A percentile compares a stretch with the other conserved stretches of the same genome.
phyloP scores from a whole-genome alignment of 2,888 invertebrate species.

The Tanypteryx hageni region DNA sequence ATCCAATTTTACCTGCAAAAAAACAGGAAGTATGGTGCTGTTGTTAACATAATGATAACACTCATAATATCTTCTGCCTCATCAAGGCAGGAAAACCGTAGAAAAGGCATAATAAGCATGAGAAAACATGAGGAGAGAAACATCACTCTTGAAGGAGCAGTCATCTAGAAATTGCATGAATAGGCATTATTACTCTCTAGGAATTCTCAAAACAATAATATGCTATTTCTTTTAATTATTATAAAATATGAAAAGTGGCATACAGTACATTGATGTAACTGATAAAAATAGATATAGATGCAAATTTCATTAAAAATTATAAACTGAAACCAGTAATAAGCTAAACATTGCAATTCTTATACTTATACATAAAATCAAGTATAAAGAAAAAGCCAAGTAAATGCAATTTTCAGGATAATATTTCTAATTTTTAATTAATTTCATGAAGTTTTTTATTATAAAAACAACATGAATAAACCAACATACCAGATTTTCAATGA shows the following conservation, averaged over 20 bases:
- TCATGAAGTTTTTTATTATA: not conserved
- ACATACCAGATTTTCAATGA: slow-evolving; percentile 93
- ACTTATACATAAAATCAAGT: too few species aligned
- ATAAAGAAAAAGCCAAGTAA: too few species aligned
- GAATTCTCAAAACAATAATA: too few species aligned
- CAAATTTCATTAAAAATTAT: too few species aligned
- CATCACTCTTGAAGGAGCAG: slow-evolving; percentile 93
- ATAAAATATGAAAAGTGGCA: too few species aligned
- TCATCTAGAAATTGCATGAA: slow-evolving; percentile 80
- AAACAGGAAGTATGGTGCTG: slow-evolving; percentile 97
- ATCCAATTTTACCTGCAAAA: slow-evolving; percentile 88
- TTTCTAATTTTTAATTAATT: not conserved
- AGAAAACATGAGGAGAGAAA: slow-evolving; percentile 95
- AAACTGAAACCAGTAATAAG: too few species aligned
- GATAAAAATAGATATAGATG: too few species aligned
- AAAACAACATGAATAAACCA: not conserved
- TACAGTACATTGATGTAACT: too few species aligned
- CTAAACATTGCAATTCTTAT: too few species aligned
- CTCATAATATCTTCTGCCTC: slow-evolving; percentile 94
- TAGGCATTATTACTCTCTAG: too few species aligned
- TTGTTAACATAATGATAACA: slow-evolving; percentile 95
- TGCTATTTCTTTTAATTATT: too few species aligned
- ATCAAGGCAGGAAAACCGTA: slow-evolving; percentile 90
- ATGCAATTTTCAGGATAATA: too few species aligned
- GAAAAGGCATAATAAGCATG: slow-evolving; percentile 89